Evolutionary conservation across 2,797 vertebrate genomes (phyloP).

Genomic region (Megalops cyprinoides): DNA sequence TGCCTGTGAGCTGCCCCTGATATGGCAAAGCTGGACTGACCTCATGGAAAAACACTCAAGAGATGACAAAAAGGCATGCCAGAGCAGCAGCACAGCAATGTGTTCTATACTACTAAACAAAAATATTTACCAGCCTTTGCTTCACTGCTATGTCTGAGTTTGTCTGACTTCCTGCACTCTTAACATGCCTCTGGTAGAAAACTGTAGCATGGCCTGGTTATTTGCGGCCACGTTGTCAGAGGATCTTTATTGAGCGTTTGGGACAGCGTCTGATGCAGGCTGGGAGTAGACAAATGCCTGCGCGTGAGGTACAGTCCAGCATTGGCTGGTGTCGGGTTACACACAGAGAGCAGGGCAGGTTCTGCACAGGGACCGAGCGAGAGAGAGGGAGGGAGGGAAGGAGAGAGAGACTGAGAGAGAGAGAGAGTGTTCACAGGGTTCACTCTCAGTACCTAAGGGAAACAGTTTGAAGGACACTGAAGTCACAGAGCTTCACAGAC

Average conservation of each 20-base stretch:
- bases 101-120: not conserved
- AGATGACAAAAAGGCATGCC: not conserved
- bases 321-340: constrained; percentile 70
- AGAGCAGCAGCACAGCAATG: not conserved
- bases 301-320: constrained; percentile 44
- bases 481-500: constrained; percentile 45
- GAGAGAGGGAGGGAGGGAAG: constrained; percentile 31
- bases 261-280: not conserved
- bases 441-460: constrained; percentile 60
- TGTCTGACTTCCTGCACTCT: not conserved
- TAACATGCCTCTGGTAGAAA: not conserved
- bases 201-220: not conserved
- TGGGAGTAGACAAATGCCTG: constrained; percentile 3
- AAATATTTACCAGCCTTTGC: not conserved
- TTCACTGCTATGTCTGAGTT: not conserved
- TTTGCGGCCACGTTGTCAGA: constrained; percentile 34
- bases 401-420: constrained; percentile 40
- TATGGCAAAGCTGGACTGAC: not conserved
- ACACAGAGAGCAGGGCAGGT: constrained; percentile 45
- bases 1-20: not conserved
- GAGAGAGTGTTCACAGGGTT: constrained; percentile 49
- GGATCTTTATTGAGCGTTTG: not conserved
- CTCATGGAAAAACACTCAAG: not conserved
- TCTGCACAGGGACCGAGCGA: constrained; percentile 21
- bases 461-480: constrained; percentile 66